Conservation (phyloP, 1,140 invertebrate species). For the Drosophila santomea region DNA sequence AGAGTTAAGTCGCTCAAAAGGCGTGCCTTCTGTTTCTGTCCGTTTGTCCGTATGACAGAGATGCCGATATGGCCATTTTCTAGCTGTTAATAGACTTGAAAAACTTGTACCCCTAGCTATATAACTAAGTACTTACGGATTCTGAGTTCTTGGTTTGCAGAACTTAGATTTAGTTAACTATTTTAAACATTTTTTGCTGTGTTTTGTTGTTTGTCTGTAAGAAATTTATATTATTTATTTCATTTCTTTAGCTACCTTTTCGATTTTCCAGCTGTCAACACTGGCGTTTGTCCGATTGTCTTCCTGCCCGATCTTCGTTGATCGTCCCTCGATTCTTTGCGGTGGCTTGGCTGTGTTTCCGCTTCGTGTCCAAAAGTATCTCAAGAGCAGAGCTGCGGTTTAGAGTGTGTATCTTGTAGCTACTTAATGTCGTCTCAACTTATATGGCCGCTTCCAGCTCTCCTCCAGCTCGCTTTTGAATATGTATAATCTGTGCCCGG, state of each 20-base stretch:
- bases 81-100: not conserved
- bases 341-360: constrained; percentile 61
- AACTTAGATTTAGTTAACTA: too few relatives aligned
- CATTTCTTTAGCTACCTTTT: not conserved
- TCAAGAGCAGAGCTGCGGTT: constrained; percentile 75
- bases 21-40: constrained; percentile 44
- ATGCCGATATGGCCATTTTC: not conserved
- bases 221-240: not conserved
- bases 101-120: not conserved
- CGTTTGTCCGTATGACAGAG: constrained; percentile 11
- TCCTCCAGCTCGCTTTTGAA: constrained; percentile 22
- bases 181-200: too few relatives aligned
- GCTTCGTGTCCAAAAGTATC: constrained; percentile 79
- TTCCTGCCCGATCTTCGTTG: constrained; percentile 36
- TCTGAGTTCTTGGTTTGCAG: too few relatives aligned
- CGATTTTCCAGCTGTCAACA: not conserved
- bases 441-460: constrained; percentile 49
- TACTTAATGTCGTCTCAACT: constrained; percentile 68
- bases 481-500: constrained; percentile 43
- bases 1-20: constrained; percentile 76
- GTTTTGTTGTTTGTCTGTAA: too few relatives aligned
- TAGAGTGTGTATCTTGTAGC: constrained; percentile 57
- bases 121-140: not conserved
- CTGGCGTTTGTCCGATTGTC: not conserved
- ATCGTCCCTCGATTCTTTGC: constrained; percentile 49